Evolutionary conservation across 2,888 invertebrate species (phyloP).

Genomic region (Oxystoma pomonae): DNA sequence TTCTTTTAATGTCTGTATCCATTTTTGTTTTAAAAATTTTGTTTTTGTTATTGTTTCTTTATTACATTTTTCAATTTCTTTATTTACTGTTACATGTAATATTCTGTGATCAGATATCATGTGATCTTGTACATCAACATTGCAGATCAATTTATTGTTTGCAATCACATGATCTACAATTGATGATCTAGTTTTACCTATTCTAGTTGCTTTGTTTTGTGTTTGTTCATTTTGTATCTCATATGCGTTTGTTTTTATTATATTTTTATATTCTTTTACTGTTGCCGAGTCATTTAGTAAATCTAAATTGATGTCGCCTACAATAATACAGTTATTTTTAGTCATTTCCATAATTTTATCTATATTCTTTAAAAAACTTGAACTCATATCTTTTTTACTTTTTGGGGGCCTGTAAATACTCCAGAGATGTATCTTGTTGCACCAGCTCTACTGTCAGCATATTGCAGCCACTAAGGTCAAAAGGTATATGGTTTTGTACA

Average conservation of each 20-base stretch:
- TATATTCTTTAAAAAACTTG: background rate
- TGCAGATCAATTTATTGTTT: background rate
- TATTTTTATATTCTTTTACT: background rate
- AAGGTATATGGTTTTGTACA: background rate
- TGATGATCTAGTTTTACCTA: background rate
- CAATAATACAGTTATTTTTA: background rate
- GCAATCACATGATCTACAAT: background rate
- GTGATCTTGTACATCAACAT: background rate
- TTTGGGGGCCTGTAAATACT: background rate
- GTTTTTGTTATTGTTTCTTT: background rate
- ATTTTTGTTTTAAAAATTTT: background rate
- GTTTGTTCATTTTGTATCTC: background rate
- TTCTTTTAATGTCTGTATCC: background rate
- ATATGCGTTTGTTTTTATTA: background rate
- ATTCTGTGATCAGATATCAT: background rate
- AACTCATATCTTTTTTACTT: too few species aligned
- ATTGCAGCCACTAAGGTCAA: background rate
- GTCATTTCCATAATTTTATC: background rate
- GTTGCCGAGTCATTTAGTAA: background rate
- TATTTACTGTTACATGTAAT: background rate
- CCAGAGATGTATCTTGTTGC: background rate
- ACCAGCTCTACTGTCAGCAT: background rate
- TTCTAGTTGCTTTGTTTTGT: background rate
- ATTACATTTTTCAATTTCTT: background rate
- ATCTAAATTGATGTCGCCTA: slow-evolving; percentile 1